Base-by-base conservation (phyloP, 2,888 invertebrate species). In the Thysanoteuthis rhombus region DNA sequence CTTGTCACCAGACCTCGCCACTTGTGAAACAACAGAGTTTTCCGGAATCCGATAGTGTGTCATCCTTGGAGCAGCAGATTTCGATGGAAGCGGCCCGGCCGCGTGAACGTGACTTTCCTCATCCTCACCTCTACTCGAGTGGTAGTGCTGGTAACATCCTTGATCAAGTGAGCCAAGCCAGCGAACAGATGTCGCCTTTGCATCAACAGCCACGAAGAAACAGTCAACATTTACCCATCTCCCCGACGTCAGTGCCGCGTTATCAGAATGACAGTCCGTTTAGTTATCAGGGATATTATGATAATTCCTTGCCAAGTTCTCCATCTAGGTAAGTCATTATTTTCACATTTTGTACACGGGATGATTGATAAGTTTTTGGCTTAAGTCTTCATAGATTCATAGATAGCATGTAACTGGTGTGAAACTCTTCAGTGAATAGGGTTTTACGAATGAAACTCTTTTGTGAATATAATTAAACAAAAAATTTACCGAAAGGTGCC, bases 261-360 rank as follows among this genome's bases (percentile, higher is more conserved):
- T 95, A 95, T 94, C 96, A 96, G 94, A 96, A 96, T 93, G 95
- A 95, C 93, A 95, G 95, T 92, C 95, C 95, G n/a, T 95, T 95
- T 94, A 95, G 94, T 42, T 94, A 94, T n/a, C 94, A 94, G 40
- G 94, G 92, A 92, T 93, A 58, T 52, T 93, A 93, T 47, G 93
- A 93, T 93, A 93, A 52, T 58, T 93, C 93, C 22, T 39, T 58
- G 47, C 93, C 93, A 47, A 93, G 47, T 47, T 93, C 93, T 47
- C 93, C 94, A 40, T 94, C 94, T 93, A 94, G 94, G 94, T 94
- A 94, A 93, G 94, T 94, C 28, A 12, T n/a, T 42, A 28, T 94
- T 47, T 1, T n/a, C n/a, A n/a, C n/a, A n/a, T n/a, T n/a, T n/a
- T n/a, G n/a, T n/a, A n/a, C n/a, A n/a, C n/a, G n/a, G n/a, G n/a